Evolutionary conservation across 2,113 vertebrate species (phyloP), one percentile per base, ranked within the genome.

Genomic region (Cryptomyrus ogoouensis): DNA sequence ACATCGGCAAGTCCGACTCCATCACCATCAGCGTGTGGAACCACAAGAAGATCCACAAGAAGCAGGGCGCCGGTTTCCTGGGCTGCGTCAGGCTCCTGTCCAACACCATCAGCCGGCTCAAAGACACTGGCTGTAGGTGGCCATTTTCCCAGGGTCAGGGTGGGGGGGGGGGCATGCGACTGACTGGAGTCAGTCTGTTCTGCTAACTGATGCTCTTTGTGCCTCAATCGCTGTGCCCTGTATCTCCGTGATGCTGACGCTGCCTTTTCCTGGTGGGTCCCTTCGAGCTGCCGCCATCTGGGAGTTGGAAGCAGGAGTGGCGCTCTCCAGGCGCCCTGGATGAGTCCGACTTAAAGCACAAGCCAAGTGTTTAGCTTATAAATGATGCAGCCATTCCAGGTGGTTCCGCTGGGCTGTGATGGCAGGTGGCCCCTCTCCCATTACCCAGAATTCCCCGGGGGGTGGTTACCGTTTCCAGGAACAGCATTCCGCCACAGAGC

Each of bases 1-100:
- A 99, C 88, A 99, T 99, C 74, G 98, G 98, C 86, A 99, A 99
- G 91, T 98, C 98, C 0, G 98, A 99, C 93, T 99, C 98, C 24
- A 98, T 99, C 96, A 99, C 98, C 0, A 99, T 99, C 95, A 99
- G 98, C 0, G 97, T 99, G 74, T 99, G 98, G 98, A 99, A 99
- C 94, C 98, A 99, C 94, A 99, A 99, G 96, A 99, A 99, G 95
- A 99, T 99, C 90, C 98, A 99, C 95, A 99, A 99, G 96, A 99
- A 99, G 93, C 98, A 99, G 94, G 98, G 98, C 86, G 98, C 98
- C 31, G 98, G 98, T 13, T 99, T 99, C 96, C 96, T 99, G 92
- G 98, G 98, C 92, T 99, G 98, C 91, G 97, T 99, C 88, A 97
- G 98, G 83, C 98, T 99, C 92, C 97, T 99, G 91, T 99, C 98